A percentile compares a stretch with the other conserved stretches of the same genome.
Conservation (phyloP, 2,113 vertebrate genomes). For the Puffinus mauretanicus region DNA sequence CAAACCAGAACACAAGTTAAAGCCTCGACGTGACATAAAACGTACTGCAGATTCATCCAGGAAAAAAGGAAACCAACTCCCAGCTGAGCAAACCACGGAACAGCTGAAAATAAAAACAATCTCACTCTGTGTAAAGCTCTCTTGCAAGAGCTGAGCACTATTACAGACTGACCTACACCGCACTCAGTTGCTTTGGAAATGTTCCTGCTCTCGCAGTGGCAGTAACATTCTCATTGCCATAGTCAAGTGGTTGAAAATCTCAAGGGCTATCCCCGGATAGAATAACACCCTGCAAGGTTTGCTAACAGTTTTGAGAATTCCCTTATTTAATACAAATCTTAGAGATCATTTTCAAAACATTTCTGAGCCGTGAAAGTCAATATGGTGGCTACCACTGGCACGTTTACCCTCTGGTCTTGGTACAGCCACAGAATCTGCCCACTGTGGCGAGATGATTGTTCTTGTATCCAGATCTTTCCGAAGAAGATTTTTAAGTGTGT, state of each 20-base stretch:
- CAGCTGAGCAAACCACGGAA: background rate
- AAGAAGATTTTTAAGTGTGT: background rate
- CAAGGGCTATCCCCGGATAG: background rate
- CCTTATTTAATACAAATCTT: background rate
- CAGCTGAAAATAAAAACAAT: background rate
- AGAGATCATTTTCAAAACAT: background rate
- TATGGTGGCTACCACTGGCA: background rate
- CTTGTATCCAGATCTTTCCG: background rate
- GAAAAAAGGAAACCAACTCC: background rate
- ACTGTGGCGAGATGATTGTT: background rate
- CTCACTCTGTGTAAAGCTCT: background rate
- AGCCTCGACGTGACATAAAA: background rate
- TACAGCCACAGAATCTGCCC: background rate
- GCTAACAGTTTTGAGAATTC: background rate
- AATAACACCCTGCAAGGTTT: background rate
- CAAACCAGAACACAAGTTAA: background rate
- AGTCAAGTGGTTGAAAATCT: background rate
- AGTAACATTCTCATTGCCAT: background rate
- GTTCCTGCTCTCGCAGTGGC: fast-evolving
- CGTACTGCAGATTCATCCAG: background rate
- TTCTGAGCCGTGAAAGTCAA: background rate
- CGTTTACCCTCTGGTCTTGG: background rate
- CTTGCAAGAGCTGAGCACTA: background rate
- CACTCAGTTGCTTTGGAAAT: background rate
- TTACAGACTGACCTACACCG: background rate